phyloP scores from a whole-genome alignment of 1,140 invertebrate species.

The Drosophila santomea region DNA sequence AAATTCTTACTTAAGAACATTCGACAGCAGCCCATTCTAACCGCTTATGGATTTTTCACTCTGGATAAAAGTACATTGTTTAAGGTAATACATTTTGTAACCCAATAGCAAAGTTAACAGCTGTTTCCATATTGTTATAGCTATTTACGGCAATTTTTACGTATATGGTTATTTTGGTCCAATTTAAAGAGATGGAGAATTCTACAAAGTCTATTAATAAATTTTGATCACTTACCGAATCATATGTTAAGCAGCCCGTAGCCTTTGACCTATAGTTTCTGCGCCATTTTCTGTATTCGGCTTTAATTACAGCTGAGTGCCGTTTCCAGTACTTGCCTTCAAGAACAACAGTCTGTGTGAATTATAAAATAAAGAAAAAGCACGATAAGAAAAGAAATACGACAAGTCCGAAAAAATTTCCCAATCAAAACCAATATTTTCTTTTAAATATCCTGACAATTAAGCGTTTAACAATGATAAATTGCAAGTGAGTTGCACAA shows the following conservation, averaged over 20 bases:
- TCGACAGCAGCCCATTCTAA: constrained; percentile 72
- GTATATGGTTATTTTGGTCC: constrained; percentile 80
- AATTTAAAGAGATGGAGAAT: constrained; percentile 80
- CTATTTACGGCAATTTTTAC: constrained; percentile 80
- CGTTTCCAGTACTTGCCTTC: constrained; percentile 97
- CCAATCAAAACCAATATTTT: neutral
- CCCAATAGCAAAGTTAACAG: neutral
- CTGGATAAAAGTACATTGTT: constrained; percentile 77
- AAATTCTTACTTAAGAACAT: constrained; percentile 78
- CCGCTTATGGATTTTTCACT: constrained; percentile 77
- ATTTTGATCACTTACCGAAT: constrained; percentile 88
- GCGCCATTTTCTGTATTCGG: constrained; percentile 99
- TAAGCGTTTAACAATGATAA: no score
- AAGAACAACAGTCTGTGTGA: constrained; percentile 75
- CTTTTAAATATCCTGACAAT: no score
- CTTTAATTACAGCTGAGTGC: constrained; percentile 97
- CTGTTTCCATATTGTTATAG: constrained; percentile 23
- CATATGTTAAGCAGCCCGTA: constrained; percentile 90
- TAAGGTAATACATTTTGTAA: constrained; percentile 49
- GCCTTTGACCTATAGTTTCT: constrained; percentile 95
- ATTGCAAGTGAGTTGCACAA: no score
- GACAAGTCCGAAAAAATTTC: constrained; percentile 12
- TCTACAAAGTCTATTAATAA: constrained; percentile 51
- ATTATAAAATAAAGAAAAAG: constrained; percentile 21
- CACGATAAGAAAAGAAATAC: constrained; percentile 12